Base-by-base conservation (phyloP, 2,888 invertebrate genomes). In the Meteorus cinctellus region DNA sequence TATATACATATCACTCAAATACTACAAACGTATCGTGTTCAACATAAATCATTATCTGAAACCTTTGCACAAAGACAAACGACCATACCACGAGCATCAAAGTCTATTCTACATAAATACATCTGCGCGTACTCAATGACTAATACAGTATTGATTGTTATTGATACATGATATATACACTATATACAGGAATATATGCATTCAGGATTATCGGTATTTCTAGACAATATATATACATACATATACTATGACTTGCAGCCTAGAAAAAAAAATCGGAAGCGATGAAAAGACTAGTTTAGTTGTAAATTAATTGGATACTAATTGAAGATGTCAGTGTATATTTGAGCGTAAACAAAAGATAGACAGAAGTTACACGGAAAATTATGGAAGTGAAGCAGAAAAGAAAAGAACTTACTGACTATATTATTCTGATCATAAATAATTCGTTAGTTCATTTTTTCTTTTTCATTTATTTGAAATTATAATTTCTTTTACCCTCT, bases 181-280 rank as follows among this genome's bases (percentile, higher is more conserved):
- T 55, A 55, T 55, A 48, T 48, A 19, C 31, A 34, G 19, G 55
- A 14, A 4, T 48, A 48, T 51, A 10, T 45, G 24, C 34, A 34
- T 55, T 34, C 16, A 36, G 70, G 70, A 71, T 71, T 75, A 75
- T 71, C 71, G 71, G 71, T 27, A 45, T 75, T 75, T 71, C 60
- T 71, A 60, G 75, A 55, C 55, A 8, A 34, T 8, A 8, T 8
- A 34, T 4, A 34, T 34, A 24, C 1, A 24, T 24, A 24, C 24
- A 24, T 24, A 24, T 24, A 62, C 51, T 55, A 51, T 60, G 2
- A 1, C 19, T 34, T 34, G 59, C 59, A 55, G 34, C 55, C 45
- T 12, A 34, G 65, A 70, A 69, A 70, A 34, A 4, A 65, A 70
- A 71, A 65, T 75, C 70, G 19, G 71, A 75, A 70, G 70, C 29